These are phyloP conservation scores for Anastrepha ludens DNA, from an alignment of 1,140 invertebrate species.

Conservation along the genomic window DNA sequence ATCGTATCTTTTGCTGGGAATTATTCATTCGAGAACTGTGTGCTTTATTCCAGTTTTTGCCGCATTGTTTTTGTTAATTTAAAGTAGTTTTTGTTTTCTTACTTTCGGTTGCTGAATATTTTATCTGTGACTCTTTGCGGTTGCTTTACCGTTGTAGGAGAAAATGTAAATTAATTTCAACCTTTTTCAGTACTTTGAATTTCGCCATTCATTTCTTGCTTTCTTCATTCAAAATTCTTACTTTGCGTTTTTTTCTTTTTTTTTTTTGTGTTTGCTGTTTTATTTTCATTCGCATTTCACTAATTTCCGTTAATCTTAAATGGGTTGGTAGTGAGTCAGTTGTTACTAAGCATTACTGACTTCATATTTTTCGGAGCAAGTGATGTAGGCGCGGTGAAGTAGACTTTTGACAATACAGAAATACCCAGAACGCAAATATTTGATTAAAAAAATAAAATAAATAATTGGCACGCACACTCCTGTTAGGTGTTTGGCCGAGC, in stretches of 20 bases:
- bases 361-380: no score
- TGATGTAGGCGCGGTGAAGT: no score
- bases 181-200: conserved; percentile 5
- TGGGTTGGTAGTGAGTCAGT: conserved; percentile 27
- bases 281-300: background rate
- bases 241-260: background rate
- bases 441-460: no score
- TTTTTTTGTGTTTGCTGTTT: background rate
- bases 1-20: background rate
- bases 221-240: background rate
- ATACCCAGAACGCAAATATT: no score
- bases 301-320: conserved; percentile 13
- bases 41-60: background rate
- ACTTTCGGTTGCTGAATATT: background rate
- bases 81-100: background rate
- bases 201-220: conserved; percentile 21
- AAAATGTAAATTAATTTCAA: conserved; percentile 22
- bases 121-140: background rate
- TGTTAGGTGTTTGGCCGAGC: no score
- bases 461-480: no score
- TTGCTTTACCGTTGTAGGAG: background rate
- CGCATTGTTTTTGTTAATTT: background rate
- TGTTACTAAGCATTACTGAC: background rate
- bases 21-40: conserved; percentile 34
- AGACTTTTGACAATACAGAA: no score